Evolutionary conservation across 2,797 vertebrate genomes (phyloP).

Genomic region (Hipposideros larvatus): DNA sequence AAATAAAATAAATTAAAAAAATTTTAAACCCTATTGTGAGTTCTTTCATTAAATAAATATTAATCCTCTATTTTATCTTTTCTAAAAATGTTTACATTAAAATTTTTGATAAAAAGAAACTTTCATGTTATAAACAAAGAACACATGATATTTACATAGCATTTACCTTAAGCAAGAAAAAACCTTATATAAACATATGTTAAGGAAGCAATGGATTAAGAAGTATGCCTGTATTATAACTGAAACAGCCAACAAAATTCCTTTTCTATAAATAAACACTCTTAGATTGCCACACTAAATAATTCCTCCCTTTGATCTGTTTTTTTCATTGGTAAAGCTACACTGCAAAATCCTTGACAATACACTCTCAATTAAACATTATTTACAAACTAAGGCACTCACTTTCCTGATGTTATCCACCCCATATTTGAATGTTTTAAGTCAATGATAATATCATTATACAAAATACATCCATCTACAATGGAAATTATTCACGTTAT

Average conservation of each 20-base stretch:
- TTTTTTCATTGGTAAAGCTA: slow-evolving; percentile 17
- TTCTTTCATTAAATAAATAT: not conserved
- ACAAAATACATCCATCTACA: slow-evolving; percentile 1
- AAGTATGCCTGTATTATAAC: not conserved
- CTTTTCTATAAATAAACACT: slow-evolving; percentile 29
- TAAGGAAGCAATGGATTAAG: slow-evolving; percentile 42
- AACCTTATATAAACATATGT: slow-evolving; percentile 30
- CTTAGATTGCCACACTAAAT: slow-evolving; percentile 11
- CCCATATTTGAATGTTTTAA: not conserved
- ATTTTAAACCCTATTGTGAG: not conserved
- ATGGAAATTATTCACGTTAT: slow-evolving; percentile 41
- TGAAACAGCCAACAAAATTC: slow-evolving; percentile 42
- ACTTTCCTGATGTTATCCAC: not conserved
- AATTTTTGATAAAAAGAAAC: slow-evolving; percentile 45
- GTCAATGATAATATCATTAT: not conserved
- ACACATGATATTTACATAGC: slow-evolving; percentile 30
- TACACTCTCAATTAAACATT: not conserved
- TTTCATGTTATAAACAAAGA: slow-evolving; percentile 23
- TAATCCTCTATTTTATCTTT: slow-evolving; percentile 47
- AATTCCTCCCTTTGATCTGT: not conserved
- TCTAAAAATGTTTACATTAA: slow-evolving; percentile 49
- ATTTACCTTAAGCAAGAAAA: slow-evolving; percentile 65
- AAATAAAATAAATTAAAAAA: too few species aligned
- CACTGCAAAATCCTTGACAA: slow-evolving; percentile 7
- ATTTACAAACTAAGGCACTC: slow-evolving; percentile 33